Conservation (phyloP, 2,888 invertebrate genomes). For the Acanthacorydalis orientalis region DNA sequence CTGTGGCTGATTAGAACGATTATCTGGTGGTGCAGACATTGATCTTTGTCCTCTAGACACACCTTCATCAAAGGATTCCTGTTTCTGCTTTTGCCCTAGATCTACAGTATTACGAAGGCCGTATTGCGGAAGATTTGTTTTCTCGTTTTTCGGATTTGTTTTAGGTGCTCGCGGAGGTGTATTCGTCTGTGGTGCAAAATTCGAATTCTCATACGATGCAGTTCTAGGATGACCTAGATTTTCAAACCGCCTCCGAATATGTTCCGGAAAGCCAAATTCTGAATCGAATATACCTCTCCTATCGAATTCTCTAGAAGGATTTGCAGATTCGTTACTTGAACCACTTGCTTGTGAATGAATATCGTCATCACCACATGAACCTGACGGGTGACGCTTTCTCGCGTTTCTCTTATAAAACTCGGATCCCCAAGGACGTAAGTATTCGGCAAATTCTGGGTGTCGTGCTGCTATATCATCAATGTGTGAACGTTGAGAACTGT, state of each 20-base stretch:
- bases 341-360: neutral
- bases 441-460: slow-evolving; percentile 60
- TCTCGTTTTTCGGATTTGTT: slow-evolving; percentile 12
- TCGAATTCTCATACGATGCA: neutral
- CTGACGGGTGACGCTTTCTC: slow-evolving; percentile 3
- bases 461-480: slow-evolving; percentile 54
- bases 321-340: neutral
- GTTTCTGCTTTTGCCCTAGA: slow-evolving; percentile 48
- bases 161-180: slow-evolving; percentile 32
- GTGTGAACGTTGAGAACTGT: slow-evolving; percentile 33
- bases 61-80: slow-evolving; percentile 34
- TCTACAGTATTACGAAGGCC: slow-evolving; percentile 63
- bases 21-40: slow-evolving; percentile 63
- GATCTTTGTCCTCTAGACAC: slow-evolving; percentile 45
- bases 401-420: neutral
- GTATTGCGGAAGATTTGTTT: slow-evolving; percentile 38
- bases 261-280: slow-evolving; percentile 30
- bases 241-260: slow-evolving; percentile 30
- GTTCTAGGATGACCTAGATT: neutral
- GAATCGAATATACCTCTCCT: slow-evolving; percentile 20
- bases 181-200: slow-evolving; percentile 19
- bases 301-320: slow-evolving; percentile 10
- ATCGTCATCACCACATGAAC: slow-evolving; percentile 3
- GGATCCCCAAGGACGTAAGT: slow-evolving; percentile 30
- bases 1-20: slow-evolving; percentile 14